Evolutionary conservation across 2,113 vertebrate species (phyloP).

Genomic region (Poeciliopsis turrubarensis): DNA sequence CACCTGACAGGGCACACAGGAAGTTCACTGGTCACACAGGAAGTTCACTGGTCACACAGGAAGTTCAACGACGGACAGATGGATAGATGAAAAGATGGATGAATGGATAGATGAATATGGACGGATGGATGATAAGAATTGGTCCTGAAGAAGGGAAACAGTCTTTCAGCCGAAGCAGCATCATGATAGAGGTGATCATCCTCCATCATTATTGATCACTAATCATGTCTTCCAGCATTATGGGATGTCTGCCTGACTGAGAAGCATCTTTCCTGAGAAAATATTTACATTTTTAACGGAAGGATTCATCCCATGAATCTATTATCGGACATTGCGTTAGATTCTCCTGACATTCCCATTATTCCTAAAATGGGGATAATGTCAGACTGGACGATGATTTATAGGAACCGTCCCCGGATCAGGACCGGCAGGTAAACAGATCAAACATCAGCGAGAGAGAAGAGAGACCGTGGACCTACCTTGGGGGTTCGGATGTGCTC

Average conservation of each 20-base stretch:
- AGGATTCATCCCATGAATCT: not conserved
- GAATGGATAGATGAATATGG: too few species aligned
- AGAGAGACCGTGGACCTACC: conserved; percentile 51
- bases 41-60: too few species aligned
- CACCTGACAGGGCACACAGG: conserved; percentile 77
- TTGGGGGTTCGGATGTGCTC: conserved; percentile 85
- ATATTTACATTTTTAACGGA: not conserved
- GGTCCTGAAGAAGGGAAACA: too few species aligned
- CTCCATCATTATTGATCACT: too few species aligned
- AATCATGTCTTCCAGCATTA: too few species aligned
- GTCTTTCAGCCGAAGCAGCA: too few species aligned
- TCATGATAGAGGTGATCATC: too few species aligned
- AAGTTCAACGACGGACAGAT: too few species aligned
- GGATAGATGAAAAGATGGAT: too few species aligned
- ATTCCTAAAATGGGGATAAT: not conserved
- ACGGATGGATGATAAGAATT: too few species aligned
- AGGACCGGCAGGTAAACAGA: not conserved
- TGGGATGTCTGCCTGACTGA: not conserved
- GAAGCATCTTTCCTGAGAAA: not conserved
- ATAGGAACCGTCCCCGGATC: not conserved
- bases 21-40: too few species aligned
- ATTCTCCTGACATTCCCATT: not conserved
- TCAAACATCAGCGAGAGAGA: not conserved
- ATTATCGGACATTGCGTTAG: not conserved
- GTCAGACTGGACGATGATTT: too few species aligned